These are phyloP conservation scores for Ammodytes dubius DNA, from an alignment of 2,113 vertebrate genomes.

Conservation along the genomic window DNA sequence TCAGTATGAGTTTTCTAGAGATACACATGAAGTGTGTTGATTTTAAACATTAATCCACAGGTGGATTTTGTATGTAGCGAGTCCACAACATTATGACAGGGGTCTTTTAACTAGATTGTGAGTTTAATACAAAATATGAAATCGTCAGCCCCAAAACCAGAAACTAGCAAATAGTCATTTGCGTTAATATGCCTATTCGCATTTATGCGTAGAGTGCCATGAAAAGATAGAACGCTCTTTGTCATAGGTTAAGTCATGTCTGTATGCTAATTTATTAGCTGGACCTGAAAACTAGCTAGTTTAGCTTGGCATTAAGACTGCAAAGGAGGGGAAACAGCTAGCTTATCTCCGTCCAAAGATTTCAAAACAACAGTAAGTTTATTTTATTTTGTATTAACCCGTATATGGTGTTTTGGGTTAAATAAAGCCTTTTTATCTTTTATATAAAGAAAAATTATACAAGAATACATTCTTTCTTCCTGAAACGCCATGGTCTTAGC, in stretches of 20 bases:
- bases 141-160: not conserved
- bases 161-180: not conserved
- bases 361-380: too few species aligned
- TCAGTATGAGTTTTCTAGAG: slow-evolving; percentile 35
- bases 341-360: not conserved
- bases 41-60: slow-evolving; percentile 16
- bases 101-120: slow-evolving; percentile 2
- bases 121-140: slow-evolving; percentile 5
- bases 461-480: too few species aligned
- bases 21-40: slow-evolving; percentile 21
- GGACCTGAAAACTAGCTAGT: not conserved
- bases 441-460: too few species aligned
- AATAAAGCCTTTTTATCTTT: too few species aligned
- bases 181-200: not conserved
- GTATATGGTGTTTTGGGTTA: too few species aligned
- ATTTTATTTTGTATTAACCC: too few species aligned
- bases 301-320: not conserved
- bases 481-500: too few species aligned
- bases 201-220: not conserved
- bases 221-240: not conserved
- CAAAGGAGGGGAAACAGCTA: not conserved
- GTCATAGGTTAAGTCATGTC: too few species aligned
- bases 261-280: not conserved
- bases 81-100: not conserved
- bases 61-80: slow-evolving; percentile 37